These are phyloP conservation scores for Diploscapter pachys DNA, from an alignment of 1,140 invertebrate genomes.

Conservation along the genomic window DNA sequence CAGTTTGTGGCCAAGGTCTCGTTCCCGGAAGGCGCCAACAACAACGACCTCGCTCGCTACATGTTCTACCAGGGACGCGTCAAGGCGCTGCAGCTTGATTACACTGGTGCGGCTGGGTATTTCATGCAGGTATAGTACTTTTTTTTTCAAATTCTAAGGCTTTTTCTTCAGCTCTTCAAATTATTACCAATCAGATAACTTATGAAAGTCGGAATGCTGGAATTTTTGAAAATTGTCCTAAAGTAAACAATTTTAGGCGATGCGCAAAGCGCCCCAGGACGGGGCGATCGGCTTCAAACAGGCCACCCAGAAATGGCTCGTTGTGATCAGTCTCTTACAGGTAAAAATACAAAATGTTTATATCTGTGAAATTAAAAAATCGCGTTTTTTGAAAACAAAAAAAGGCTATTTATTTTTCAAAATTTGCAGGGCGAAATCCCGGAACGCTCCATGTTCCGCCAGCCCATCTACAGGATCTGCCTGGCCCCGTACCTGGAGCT, in stretches of 20 bases:
- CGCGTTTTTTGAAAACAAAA: not conserved
- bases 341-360: constrained; percentile 18
- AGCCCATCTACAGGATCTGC: constrained; percentile 78
- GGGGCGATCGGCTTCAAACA: constrained; percentile 97
- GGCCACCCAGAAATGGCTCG: constrained; percentile 90
- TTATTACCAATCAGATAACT: too few relatives aligned
- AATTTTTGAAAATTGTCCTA: too few relatives aligned
- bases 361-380: not conserved
- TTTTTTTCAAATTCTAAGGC: not conserved
- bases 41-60: constrained; percentile 97
- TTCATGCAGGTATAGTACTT: constrained; percentile 71
- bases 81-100: constrained; percentile 91
- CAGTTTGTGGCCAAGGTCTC: constrained; percentile 80
- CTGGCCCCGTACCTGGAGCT: constrained; percentile 92
- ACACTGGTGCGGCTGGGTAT: constrained; percentile 92
- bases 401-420: not conserved
- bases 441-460: constrained; percentile 72
- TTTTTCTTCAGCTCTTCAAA: too few relatives aligned
- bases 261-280: constrained; percentile 92
- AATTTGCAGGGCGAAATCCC: constrained; percentile 84
- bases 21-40: constrained; percentile 89
- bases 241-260: constrained; percentile 57
- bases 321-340: constrained; percentile 83
- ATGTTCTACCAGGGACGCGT: constrained; percentile 94
- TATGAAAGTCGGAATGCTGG: too few relatives aligned